Conservation (phyloP, 2,888 invertebrate species). For the Chrysolina haemoptera region DNA sequence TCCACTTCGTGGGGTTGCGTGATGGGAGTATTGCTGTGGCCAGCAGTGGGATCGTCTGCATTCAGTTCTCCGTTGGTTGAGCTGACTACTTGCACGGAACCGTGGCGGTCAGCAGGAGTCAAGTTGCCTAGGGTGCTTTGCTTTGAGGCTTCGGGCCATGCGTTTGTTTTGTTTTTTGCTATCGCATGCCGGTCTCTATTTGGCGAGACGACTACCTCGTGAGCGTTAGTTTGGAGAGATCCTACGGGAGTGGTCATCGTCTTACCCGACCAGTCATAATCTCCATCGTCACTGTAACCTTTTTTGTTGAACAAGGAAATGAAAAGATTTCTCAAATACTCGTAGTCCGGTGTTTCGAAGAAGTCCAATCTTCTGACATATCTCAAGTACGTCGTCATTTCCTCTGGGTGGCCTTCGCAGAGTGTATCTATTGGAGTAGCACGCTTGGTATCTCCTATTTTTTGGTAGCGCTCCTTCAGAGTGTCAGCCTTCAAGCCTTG, state of each 20-base stretch:
- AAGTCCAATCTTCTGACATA: slow-evolving; percentile 98
- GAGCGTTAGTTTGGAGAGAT: slow-evolving; percentile 92
- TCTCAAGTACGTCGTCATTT: slow-evolving; percentile 97
- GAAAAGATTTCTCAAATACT: slow-evolving; percentile 96
- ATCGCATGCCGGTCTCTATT: slow-evolving; percentile 88
- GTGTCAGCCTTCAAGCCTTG: slow-evolving; percentile 99
- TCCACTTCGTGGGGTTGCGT: slow-evolving; percentile 94
- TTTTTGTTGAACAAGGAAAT: slow-evolving; percentile 91
- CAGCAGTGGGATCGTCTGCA: slow-evolving; percentile 95
- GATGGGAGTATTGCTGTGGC: slow-evolving; percentile 97
- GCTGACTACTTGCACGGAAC: slow-evolving; percentile 98
- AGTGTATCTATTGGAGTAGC: slow-evolving; percentile 97
- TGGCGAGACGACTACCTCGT: slow-evolving; percentile 92
- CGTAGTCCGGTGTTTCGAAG: slow-evolving; percentile 99
- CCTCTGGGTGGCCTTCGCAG: slow-evolving; percentile 92
- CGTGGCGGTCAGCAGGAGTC: slow-evolving; percentile 95
- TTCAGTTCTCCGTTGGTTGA: slow-evolving; percentile 97
- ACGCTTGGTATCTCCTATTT: slow-evolving; percentile 99
- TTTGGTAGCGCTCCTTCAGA: slow-evolving; percentile 99
- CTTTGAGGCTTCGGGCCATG: slow-evolving; percentile 90
- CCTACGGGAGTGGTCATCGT: slow-evolving; percentile 88
- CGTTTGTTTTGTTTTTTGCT: slow-evolving; percentile 84
- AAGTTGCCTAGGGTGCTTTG: slow-evolving; percentile 87
- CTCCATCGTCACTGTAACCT: slow-evolving; percentile 90
- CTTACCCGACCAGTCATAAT: slow-evolving; percentile 97